Percentiles rank a stretch among this genome's conserved stretches.
phyloP scores from a whole-genome alignment of 2,113 vertebrate genomes.

The Clarias macrocephalus region DNA sequence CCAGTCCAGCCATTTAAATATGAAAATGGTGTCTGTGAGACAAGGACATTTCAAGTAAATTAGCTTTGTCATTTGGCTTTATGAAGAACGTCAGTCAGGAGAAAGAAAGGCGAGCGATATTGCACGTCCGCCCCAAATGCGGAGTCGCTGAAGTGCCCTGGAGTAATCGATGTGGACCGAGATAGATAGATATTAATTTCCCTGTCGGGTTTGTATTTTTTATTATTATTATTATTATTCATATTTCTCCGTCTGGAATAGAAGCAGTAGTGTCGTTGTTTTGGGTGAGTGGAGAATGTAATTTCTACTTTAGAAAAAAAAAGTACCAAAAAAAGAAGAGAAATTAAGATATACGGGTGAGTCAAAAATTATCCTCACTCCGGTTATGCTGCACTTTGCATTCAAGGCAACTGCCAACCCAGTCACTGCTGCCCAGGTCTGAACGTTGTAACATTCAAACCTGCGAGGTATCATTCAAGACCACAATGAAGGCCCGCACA shows the following conservation, averaged over 20 bases:
- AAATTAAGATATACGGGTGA: too few relatives aligned
- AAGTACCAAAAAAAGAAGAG: too few relatives aligned
- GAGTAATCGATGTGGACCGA: constrained; percentile 47
- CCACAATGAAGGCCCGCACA: too few relatives aligned
- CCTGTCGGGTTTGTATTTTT: background rate
- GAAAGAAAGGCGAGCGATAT: constrained; percentile 25
- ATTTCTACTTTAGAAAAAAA: too few relatives aligned
- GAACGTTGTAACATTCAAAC: too few relatives aligned
- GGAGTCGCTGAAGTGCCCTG: constrained; percentile 23
- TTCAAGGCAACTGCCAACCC: too few relatives aligned
- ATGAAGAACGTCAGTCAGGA: constrained; percentile 40
- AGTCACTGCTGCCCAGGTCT: too few relatives aligned
- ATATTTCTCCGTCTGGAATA: constrained; percentile 28
- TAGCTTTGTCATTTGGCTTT: constrained; percentile 23
- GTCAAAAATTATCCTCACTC: too few relatives aligned
- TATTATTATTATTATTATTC: background rate
- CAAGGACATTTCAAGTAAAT: constrained; percentile 14
- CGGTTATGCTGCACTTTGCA: too few relatives aligned
- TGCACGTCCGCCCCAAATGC: constrained; percentile 15
- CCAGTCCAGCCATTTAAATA: background rate
- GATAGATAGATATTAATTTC: constrained; percentile 52
- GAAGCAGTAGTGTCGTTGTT: background rate
- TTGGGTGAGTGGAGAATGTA: background rate
- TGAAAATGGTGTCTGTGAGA: background rate
- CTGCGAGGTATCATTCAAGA: too few relatives aligned